Evolutionary conservation across 2,797 vertebrate species (phyloP), one percentile per base, ranked within the genome.

Genomic region (Epinephelus malabaricus): DNA sequence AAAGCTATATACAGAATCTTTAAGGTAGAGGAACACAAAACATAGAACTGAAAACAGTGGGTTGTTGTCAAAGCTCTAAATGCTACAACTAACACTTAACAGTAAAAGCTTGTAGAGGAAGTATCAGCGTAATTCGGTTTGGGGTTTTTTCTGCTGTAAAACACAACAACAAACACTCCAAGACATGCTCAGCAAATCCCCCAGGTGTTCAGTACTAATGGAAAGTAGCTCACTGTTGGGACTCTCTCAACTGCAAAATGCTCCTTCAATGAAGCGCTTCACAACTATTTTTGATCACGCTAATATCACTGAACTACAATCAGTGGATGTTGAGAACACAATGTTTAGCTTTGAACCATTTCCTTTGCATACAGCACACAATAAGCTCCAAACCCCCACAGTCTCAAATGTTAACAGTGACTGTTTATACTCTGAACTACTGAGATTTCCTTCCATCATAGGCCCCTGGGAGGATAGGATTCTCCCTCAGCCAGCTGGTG

Each of bases 371-470:
- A 30, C n/a, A 69, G 38, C 30, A 61, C 10, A 82, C 50, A 79
- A 18, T 76, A 2, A 80, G 56, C 51, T 62, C 66, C 77, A 85
- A 82, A 69, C 51, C 71, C 62, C 70, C 46, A 55, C 30, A 61
- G 69, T 65, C 76, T 86, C 47, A 34, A 85, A 85, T 84, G 76
- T 85, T 81, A 88, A 84, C 84, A 86, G 69, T 6, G 15, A 76
- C 73, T 84, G 75, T 89, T 88, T 82, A 74, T 80, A 70, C 63
- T 73, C 71, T 82, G 78, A 84, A 86, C 84, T 69, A 69, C 85
- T 76, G 78, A 82, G 72, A 79, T 84, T 85, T 82, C 65, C 73
- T 82, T 73, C 76, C 30, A 81, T 81, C 84, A 70, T 13, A 65
- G 61, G 38, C 81, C 68, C 76, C 53, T 62, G 79, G 82, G 89